Conservation (phyloP, 1,140 invertebrate species). For the Tachypleus tridentatus region DNA sequence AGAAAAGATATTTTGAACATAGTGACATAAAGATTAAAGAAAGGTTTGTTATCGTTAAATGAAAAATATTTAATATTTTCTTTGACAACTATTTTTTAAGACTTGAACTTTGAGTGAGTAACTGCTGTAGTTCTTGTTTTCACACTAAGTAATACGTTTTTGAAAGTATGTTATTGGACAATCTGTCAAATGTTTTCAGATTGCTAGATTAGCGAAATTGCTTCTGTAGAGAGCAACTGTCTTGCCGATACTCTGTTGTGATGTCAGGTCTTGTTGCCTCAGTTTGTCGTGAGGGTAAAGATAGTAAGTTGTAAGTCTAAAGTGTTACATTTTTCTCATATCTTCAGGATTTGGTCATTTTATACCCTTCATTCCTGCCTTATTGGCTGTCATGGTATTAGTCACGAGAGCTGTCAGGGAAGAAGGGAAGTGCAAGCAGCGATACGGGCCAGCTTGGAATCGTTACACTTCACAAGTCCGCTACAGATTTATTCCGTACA, state of each 20-base stretch:
- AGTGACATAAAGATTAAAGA: no score
- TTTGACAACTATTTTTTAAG: no score
- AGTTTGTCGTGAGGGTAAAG: background rate
- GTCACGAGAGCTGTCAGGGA: constrained; percentile 9
- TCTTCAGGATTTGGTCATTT: constrained; percentile 12
- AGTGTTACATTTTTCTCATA: background rate
- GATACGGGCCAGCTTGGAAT: constrained; percentile 16
- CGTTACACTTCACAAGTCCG: constrained; percentile 19
- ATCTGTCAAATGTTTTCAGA: no score
- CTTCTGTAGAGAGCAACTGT: no score
- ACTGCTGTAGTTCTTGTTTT: no score
- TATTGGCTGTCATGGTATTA: constrained; percentile 9
- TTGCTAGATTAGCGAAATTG: no score
- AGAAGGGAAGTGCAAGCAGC: constrained; percentile 15
- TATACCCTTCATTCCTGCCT: constrained; percentile 10
- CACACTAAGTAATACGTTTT: no score
- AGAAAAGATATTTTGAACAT: background rate
- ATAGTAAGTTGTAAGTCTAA: background rate
- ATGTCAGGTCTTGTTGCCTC: background rate
- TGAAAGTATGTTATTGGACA: no score
- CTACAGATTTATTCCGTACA: constrained; percentile 17
- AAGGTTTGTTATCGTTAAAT: no score
- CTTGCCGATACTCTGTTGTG: no score
- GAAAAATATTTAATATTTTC: no score
- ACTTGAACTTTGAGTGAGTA: no score